Base-by-base conservation (phyloP, 2,888 invertebrate genomes). In the Leucophora obtusa region DNA sequence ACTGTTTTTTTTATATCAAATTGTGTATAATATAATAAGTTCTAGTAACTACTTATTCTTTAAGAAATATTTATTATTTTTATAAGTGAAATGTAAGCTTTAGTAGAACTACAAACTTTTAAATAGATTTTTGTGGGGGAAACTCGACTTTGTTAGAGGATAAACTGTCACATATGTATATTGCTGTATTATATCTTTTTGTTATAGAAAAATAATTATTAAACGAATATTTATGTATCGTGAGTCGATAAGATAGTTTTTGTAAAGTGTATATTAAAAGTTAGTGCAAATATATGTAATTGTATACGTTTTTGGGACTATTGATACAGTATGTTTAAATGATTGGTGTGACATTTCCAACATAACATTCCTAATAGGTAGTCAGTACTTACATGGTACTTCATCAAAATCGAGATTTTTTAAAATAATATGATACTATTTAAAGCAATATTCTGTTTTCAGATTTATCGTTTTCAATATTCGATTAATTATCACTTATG, bases 401-500 rank as follows among this genome's bases (percentile, higher is more conserved):
- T 38, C 6, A 28, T 28, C 11, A 14, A 38, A 38, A 38, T 38
- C 38, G 2, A 38, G 6, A 38, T 38, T 38, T 38, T 38, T 11
- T 10, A 2, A 38, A 38, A 38, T 38, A 47, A 47, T 47, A 47
- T 1, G 5, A 38, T 38, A 11, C n/a, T 7, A 47, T n/a, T 47
- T 47, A 15, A 72, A 38, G 54, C 70, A 60, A 77, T 70, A 71
- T 77, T 77, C 47, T 71, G 65, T 66, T 62, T 21, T 65, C 15
- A 56, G 28, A 54, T 51, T 63, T 60, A 53, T 60, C 14, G n/a
- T 50, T 58, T 70, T 58, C 15, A 59, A 62, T 65, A 59, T 70
- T 58, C 43, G 9, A 65, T 59, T 53, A 76, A 63, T 38, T 76
- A 76, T 66, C 70, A 77, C 77, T 60, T 65, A 77, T 54, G 54